phyloP scores from a whole-genome alignment of 2,113 vertebrate species.

The Otus sunia region DNA sequence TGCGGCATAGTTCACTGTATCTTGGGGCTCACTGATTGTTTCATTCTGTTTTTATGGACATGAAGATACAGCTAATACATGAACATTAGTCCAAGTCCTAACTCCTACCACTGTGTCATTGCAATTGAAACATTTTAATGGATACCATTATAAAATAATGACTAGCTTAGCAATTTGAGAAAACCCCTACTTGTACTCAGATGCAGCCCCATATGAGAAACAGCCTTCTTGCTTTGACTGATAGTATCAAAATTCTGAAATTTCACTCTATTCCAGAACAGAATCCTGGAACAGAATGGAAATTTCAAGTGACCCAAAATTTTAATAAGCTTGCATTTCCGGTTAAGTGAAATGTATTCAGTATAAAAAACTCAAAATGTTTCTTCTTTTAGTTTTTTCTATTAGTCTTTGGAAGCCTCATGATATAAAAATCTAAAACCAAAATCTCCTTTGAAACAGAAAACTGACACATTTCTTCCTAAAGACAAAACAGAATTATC shows the following conservation, averaged over 20 bases:
- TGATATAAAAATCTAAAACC: neutral
- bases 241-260: neutral
- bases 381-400: neutral
- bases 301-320: neutral
- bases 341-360: neutral
- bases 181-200: neutral
- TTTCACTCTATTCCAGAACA: neutral
- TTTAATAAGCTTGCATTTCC: neutral
- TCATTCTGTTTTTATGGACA: neutral
- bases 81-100: neutral
- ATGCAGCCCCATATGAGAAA: neutral
- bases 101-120: neutral
- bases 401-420: neutral
- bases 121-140: constrained; percentile 25
- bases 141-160: neutral
- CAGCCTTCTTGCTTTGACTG: neutral
- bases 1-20: neutral
- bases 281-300: neutral
- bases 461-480: neutral
- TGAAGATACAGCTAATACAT: neutral
- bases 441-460: neutral
- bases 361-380: neutral
- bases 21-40: neutral
- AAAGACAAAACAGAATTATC: neutral
- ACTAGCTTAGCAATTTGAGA: neutral